Base-by-base conservation (phyloP, 2,888 invertebrate genomes). In the Caenorhabditis drosophilae region DNA sequence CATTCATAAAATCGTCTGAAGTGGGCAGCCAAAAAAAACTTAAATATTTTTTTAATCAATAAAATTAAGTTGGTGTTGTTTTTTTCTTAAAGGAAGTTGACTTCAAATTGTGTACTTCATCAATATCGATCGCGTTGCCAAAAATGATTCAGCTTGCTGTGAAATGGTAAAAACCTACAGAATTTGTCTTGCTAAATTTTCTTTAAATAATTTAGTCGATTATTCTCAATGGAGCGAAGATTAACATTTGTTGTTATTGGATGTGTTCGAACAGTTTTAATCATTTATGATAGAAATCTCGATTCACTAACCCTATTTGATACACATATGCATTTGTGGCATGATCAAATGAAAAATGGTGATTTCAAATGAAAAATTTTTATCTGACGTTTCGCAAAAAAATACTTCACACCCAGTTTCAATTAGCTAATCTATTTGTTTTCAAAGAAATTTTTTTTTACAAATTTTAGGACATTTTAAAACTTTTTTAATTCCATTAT, bases 281-380 rank as follows among this genome's bases (percentile, higher is more conserved):
- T 67, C 2, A 36, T 67, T 40, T 67, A 48, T 40, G 60, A 67
- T 16, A 44, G 67, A 38, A 23, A 27, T 20, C 31, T 25, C 26
- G 18, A 57, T 25, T 52, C 60, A 1, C 25, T 67, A 41, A 67
- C 67, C 15, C 45, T 67, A 4, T 67, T 67, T 22, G 67, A 67
- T 26, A 56, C 60, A 22, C 67, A 67, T 31, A 60, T 61, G 53
- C 67, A 67, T 16, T 4, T 49, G 12, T 49, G 49, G 31, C 22
- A 51, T 22, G 58, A 64, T 26, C 36, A 16, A 2, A n/a, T 22
- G 9, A 31, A 18, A 12, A 47, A 40, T 25, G 23, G 55, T 57
- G 45, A 34, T 26, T 34, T 46, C n/a, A 20, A 6, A 20, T 12
- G 15, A 42, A 42, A 23, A 42, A 4, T 3, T 18, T 40, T 7